Evolutionary conservation across 1,140 invertebrate species (phyloP).

Genomic region (Cotesia typhae): DNA sequence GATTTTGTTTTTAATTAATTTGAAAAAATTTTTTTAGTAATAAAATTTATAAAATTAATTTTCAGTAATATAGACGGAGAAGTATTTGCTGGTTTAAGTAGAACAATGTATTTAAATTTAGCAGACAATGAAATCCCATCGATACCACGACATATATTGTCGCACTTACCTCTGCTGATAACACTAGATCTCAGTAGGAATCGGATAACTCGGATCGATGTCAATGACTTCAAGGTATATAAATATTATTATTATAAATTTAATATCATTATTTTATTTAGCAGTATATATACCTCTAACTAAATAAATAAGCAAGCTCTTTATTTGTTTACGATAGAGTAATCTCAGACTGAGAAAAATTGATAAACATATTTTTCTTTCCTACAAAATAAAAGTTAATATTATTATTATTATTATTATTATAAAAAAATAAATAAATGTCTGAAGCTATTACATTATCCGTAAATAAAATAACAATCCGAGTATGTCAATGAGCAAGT

Average conservation of each 20-base stretch:
- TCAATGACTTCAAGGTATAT: conserved; percentile 71
- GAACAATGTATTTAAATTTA: conserved; percentile 76
- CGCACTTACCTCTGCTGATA: conserved; percentile 75
- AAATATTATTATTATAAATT: conserved; percentile 14
- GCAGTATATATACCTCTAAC: background rate
- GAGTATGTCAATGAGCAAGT: no score
- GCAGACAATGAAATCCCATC: conserved; percentile 76
- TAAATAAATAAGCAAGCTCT: background rate
- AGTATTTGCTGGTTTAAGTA: conserved; percentile 75
- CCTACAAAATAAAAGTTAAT: no score
- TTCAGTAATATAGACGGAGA: conserved; percentile 73
- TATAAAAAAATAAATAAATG: no score
- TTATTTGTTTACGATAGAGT: background rate
- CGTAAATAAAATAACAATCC: background rate
- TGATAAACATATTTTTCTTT: no score
- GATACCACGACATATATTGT: conserved; percentile 75
- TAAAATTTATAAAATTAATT: conserved; percentile 24
- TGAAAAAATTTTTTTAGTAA: no score
- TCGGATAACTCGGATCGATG: conserved; percentile 71
- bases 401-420: no score
- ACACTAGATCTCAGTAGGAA: conserved; percentile 78
- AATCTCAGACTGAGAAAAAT: no score
- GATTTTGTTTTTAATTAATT: no score
- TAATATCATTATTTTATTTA: conserved; percentile 2
- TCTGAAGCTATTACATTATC: background rate